phyloP scores from a whole-genome alignment of 2,888 invertebrate species.

The Steromphala cineraria region DNA sequence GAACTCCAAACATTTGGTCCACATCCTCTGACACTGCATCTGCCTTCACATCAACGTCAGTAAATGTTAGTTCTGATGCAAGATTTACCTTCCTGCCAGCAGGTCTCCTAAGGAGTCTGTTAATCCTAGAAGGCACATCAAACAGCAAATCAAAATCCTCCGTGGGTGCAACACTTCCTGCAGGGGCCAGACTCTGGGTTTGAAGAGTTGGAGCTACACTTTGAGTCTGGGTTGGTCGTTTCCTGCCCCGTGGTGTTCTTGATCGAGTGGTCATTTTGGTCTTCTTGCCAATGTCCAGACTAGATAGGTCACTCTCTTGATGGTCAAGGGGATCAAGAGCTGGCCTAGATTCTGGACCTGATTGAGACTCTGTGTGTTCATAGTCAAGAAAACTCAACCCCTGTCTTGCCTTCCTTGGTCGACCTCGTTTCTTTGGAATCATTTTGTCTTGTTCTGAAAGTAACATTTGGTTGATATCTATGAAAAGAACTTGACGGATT shows the following conservation, averaged over 20 bases:
- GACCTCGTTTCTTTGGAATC: background rate
- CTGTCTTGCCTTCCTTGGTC: background rate
- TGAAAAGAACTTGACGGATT: background rate
- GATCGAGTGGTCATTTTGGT: background rate
- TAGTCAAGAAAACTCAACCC: background rate
- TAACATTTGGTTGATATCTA: background rate
- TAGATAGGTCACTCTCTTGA: background rate
- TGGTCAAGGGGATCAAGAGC: background rate
- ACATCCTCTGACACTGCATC: too few relatives aligned
- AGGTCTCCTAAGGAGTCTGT: too few relatives aligned
- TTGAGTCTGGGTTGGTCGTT: background rate
- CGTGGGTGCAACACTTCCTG: too few relatives aligned
- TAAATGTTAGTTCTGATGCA: too few relatives aligned
- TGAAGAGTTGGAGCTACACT: background rate
- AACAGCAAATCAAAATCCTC: too few relatives aligned
- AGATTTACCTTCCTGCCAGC: too few relatives aligned
- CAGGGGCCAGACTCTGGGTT: too few relatives aligned
- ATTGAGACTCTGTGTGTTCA: background rate
- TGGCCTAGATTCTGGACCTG: background rate
- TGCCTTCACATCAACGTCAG: too few relatives aligned
- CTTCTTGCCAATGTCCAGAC: slow-evolving; percentile 6
- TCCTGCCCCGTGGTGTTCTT: background rate
- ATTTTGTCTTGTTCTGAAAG: background rate
- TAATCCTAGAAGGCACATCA: too few relatives aligned
- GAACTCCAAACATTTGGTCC: background rate